Percentiles rank a stretch among this genome's conserved stretches.
Evolutionary conservation across 2,797 vertebrate species (phyloP).

Genomic region (Limnodromus scolopaceus): DNA sequence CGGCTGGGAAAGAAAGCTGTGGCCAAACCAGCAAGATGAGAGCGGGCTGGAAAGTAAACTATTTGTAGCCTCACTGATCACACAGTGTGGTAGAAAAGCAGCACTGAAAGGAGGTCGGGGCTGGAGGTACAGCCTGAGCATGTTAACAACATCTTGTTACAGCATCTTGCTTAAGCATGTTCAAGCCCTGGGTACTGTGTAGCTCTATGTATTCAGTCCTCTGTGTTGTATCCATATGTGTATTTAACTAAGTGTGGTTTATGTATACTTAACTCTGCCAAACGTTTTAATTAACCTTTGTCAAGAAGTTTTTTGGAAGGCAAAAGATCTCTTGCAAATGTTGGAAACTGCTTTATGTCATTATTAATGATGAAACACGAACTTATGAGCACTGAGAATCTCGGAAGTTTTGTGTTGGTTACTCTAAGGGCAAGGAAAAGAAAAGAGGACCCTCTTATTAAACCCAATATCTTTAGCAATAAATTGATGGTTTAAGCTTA

Average conservation of each 20-base stretch:
- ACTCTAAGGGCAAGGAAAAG: not conserved
- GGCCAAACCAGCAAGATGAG: not conserved
- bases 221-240: not conserved
- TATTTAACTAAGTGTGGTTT: not conserved
- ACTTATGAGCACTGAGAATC: not conserved
- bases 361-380: not conserved
- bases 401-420: not conserved
- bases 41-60: not conserved
- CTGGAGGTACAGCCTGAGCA: not conserved
- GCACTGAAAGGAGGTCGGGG: not conserved
- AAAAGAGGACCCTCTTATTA: not conserved
- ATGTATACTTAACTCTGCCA: not conserved
- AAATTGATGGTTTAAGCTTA: not conserved
- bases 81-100: not conserved
- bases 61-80: not conserved
- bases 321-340: not conserved
- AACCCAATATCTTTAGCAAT: not conserved
- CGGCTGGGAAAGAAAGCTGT: not conserved
- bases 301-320: not conserved
- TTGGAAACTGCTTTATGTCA: not conserved
- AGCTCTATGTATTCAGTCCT: not conserved
- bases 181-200: not conserved
- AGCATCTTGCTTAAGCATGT: not conserved
- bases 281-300: not conserved
- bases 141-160: not conserved